Conservation (phyloP, 2,888 invertebrate genomes). For the Lepas anatifera region DNA sequence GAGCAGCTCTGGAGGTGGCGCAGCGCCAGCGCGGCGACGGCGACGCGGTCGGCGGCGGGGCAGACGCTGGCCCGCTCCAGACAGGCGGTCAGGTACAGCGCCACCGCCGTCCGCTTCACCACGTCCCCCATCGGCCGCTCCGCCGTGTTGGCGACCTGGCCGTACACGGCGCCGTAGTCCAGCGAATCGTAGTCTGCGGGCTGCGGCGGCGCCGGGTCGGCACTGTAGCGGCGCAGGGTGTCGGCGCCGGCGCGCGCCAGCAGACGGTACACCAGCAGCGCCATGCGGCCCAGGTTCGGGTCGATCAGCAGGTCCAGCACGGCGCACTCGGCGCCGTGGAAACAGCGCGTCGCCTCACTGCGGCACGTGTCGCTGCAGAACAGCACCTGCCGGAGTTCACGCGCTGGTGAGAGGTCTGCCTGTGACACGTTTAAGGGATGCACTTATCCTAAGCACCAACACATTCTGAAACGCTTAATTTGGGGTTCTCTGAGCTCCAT, state of each 20-base stretch:
- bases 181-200: conserved; percentile 20
- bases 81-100: conserved; percentile 36
- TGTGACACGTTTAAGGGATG: no score
- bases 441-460: no score
- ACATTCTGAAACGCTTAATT: no score
- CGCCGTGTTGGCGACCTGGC: conserved; percentile 19
- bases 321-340: conserved; percentile 27
- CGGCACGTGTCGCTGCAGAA: conserved; percentile 28
- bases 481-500: no score
- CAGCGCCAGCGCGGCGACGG: conserved; percentile 32
- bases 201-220: background rate
- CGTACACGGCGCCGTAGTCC: conserved; percentile 20
- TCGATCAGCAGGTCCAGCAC: conserved; percentile 24
- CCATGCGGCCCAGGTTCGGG: conserved; percentile 22
- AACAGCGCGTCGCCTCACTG: conserved; percentile 24
- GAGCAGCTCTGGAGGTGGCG: conserved; percentile 37
- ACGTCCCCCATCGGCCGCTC: conserved; percentile 28
- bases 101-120: conserved; percentile 33
- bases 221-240: background rate
- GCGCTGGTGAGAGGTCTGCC: no score
- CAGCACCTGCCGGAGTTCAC: conserved; percentile 24
- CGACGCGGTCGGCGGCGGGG: conserved; percentile 26
- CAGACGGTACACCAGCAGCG: conserved; percentile 21
- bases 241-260: background rate
- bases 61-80: conserved; percentile 29